Base-by-base conservation (phyloP, 2,113 vertebrate genomes). In the Acrocephalus kingi region DNA sequence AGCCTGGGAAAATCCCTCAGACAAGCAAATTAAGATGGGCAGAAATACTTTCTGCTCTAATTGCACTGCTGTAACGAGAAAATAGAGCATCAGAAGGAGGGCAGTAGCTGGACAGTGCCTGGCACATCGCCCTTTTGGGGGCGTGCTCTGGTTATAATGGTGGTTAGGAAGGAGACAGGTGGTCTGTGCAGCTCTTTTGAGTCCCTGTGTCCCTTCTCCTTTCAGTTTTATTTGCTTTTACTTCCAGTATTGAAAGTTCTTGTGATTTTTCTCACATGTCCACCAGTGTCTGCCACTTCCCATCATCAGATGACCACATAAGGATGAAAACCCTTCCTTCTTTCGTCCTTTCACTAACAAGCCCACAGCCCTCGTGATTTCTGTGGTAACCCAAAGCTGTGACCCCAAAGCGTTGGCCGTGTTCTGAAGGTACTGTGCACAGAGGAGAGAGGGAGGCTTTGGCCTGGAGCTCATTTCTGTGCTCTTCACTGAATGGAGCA, bases 111-210 rank as follows among this genome's bases (percentile, higher is more conserved):
- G 55, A 8, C 54, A 23, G 21, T 33, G 25, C n/a, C 63, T 1
- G 5, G 55, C 64, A 69, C 39, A 18, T 10, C 0, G 0, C 19
- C 17, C 9, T 37, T 75, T 27, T n/a, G 9, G 17, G 28, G 41
- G 22, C 17, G 17, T 11, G 59, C n/a, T 88, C 37, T 31, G 30
- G 4, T 48, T 62, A 28, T 43, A 15, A 19, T 33, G 46, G 54
- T 4, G 1, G 5, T 46, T 22, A 51, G 45, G 43, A 82, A 54
- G 33, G 39, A 75, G 19, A 9, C 3, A 64, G 13, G 10, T 3
- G 5, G 43, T 13, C 45, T 43, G 23, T 39, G 35, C 45, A 76
- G 37, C 52, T 46, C 4, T 3, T 46, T 4, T 10, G 19, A 66
- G 41, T 35, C 77, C 24, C 46, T 11, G 13, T 11, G 24, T 6